Evolutionary conservation across 2,888 invertebrate genomes (phyloP), one percentile per base, ranked within the genome.

Genomic region (Lasius platythorax): DNA sequence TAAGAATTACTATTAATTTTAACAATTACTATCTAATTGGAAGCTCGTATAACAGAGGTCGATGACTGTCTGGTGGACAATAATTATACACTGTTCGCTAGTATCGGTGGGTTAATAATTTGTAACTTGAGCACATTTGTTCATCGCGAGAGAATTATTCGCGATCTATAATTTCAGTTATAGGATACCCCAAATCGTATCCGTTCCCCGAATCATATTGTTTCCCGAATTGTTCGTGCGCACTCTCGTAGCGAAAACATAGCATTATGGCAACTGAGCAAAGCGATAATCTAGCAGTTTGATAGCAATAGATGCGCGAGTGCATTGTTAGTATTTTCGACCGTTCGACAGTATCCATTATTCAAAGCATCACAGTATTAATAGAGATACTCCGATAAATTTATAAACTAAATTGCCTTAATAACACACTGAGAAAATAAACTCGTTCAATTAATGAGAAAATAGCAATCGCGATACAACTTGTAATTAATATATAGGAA

Each of bases 61-160:
- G 40, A 70, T 70, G 78, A 78, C 56, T 70, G 56, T 73, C 61
- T 8, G 37, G 33, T 28, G 53, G 61, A 74, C 46, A 74, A 74
- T 81, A 81, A 78, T 78, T 78, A 56, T 70, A 53, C 33, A 33
- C 30, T 30, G 23, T 61, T 73, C n/a, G 33, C 58, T 58, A 40
- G 28, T 61, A 46, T 30, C 61, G 61, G 3, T 8, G 74, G 73
- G 37, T 81, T 74, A 73, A 81, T 74, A 81, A 81, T 81, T 81
- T 74, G 79, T 73, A 81, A 81, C 75, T 81, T 81, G 79, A 81
- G 61, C 79, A 73, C 79, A 70, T 78, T 81, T 81, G 74, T 78
- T 68, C 70, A 68, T 37, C n/a, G 61, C 28, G 79, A 81, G 75
- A 81, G 75, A 81, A 73, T 81, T 81, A 81, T 61, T 81, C 74